phyloP scores from a whole-genome alignment of 2,888 invertebrate species.

The Gastrophysa polygoni region DNA sequence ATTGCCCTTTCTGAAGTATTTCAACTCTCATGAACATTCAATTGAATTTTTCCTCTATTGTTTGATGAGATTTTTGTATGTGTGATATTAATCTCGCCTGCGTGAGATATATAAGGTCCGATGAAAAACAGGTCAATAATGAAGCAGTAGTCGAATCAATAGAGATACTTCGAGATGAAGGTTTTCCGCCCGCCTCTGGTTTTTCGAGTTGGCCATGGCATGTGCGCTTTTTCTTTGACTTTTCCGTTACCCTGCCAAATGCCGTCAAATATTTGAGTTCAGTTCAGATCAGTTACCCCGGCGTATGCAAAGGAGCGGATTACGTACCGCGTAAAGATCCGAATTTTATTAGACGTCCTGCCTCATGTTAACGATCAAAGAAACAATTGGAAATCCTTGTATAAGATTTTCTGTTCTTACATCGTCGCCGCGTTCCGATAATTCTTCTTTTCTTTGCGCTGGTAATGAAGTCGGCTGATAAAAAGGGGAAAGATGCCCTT shows the following conservation, averaged over 20 bases:
- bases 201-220: constrained; percentile 22
- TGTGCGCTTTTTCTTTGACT: constrained; percentile 30
- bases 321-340: constrained; percentile 41
- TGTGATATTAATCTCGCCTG: too few relatives aligned
- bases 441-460: constrained; percentile 30
- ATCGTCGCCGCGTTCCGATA: constrained; percentile 30
- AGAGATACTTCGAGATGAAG: too few relatives aligned
- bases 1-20: too few relatives aligned
- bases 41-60: too few relatives aligned
- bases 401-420: constrained; percentile 22
- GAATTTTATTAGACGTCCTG: constrained; percentile 40
- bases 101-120: too few relatives aligned
- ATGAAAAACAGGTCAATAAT: too few relatives aligned
- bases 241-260: constrained; percentile 47
- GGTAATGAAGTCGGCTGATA: constrained; percentile 30
- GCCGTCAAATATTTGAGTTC: constrained; percentile 53
- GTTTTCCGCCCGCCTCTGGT: neutral
- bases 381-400: constrained; percentile 36
- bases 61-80: too few relatives aligned
- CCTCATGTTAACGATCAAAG: constrained; percentile 37
- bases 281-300: constrained; percentile 50
- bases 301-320: constrained; percentile 51
- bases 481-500: constrained; percentile 25
- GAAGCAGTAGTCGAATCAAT: too few relatives aligned
- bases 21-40: too few relatives aligned